Base-by-base conservation (phyloP, 2,113 vertebrate genomes). In the Upupa epops region DNA sequence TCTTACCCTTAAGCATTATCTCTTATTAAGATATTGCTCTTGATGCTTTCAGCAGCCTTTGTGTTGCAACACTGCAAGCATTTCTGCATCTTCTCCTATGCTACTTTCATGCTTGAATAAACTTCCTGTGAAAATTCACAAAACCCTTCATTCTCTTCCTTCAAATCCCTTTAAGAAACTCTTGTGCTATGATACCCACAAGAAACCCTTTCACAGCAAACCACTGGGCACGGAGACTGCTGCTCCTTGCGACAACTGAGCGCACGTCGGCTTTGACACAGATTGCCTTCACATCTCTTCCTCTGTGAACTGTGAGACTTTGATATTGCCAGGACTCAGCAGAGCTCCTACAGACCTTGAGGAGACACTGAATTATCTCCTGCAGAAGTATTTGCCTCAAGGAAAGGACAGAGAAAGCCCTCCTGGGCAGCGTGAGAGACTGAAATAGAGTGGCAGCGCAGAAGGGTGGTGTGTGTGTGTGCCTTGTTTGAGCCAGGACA, bases 381-480 rank as follows among this genome's bases (percentile, higher is more conserved):
- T 40, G 17, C 29, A 42, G 58, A 79, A 36, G 22, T 22, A n/a
- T 84, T 79, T 82, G 16, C 28, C 70, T 66, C 11, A 24, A 1
- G 13, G 48, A 74, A 13, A 88, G 19, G 31, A 49, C 46, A 32
- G 37, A 48, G 45, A 42, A 31, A 75, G 3, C 36, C 74, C 36
- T 55, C 20, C 19, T 61, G 80, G 61, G 76, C 45, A 68, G 36
- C 17, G 31, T 0, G 3, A 75, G 31, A 83, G 13, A 49, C 70
- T 51, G 65, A 78, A 83, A 11, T 16, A 77, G 42, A 76, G 51
- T 8, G 14, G 42, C 78, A 89, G 28, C 65, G 64, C 65, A 19
- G 72, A 89, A 68, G 69, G 32, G 72, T 58, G 61, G 49, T 3
- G 0, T 0, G 0, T 9, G 0, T 9, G 15, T 21, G 10, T 0